These are phyloP conservation scores for Takifugu bimaculatus DNA, from an alignment of 2,113 vertebrate genomes.

Conservation along the genomic window DNA sequence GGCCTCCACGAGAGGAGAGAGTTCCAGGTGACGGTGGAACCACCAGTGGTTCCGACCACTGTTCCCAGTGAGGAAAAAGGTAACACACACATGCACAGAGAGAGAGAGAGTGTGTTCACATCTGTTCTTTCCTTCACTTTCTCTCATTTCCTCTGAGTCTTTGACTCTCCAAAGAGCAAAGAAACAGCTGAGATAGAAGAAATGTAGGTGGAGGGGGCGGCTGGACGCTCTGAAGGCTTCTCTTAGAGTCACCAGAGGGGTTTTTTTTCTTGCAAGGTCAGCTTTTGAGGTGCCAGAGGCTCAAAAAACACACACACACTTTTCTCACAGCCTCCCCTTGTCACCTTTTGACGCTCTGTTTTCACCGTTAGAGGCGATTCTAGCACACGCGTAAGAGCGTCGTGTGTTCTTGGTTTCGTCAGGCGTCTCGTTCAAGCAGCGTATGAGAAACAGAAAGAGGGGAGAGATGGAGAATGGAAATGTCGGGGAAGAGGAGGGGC, in stretches of 20 bases:
- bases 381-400: background rate
- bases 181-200: slow-evolving; percentile 11
- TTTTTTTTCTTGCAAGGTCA: slow-evolving; percentile 55
- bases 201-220: slow-evolving; percentile 4
- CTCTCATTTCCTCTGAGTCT: slow-evolving; percentile 12
- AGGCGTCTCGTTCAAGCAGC: background rate
- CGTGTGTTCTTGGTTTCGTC: background rate
- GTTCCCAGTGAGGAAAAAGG: slow-evolving; percentile 63
- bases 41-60: slow-evolving; percentile 57
- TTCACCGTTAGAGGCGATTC: background rate
- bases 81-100: slow-evolving; percentile 33
- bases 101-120: slow-evolving; percentile 19
- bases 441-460: background rate
- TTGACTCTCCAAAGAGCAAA: slow-evolving; percentile 18
- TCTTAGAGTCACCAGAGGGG: slow-evolving; percentile 31
- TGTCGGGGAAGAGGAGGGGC: slow-evolving; percentile 6
- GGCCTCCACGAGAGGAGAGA: slow-evolving; percentile 88
- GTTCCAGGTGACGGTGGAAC: slow-evolving; percentile 77
- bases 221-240: slow-evolving; percentile 17
- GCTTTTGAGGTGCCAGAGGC: slow-evolving; percentile 38
- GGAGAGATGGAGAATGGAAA: background rate
- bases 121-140: slow-evolving; percentile 41
- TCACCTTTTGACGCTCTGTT: background rate
- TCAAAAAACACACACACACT: background rate
- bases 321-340: slow-evolving; percentile 6